A percentile compares a stretch with the other conserved stretches of the same genome.
Conservation (phyloP, 2,113 vertebrate genomes). For the Vulpes vulpes region DNA sequence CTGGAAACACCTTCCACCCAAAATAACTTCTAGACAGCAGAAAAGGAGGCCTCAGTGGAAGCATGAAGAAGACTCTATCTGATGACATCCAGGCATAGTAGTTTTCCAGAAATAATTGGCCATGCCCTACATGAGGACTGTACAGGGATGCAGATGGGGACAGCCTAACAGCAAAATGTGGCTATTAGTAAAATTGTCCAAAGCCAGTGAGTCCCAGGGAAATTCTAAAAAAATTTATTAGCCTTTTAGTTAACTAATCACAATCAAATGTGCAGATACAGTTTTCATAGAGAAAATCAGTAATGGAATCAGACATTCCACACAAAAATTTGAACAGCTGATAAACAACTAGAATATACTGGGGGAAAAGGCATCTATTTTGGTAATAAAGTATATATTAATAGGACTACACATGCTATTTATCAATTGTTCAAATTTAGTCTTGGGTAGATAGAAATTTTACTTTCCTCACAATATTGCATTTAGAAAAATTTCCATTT, state of each 20-base stretch:
- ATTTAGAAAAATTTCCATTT: neutral
- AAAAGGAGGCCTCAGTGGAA: neutral
- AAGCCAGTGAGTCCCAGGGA: neutral
- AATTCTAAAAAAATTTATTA: neutral
- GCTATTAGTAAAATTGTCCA: neutral
- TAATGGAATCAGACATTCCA: neutral
- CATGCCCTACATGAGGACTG: neutral
- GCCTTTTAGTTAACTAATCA: neutral
- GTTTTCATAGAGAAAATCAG: neutral
- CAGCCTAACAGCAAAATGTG: neutral
- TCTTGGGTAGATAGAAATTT: neutral
- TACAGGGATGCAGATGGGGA: neutral
- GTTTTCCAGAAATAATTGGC: neutral
- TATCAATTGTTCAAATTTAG: neutral
- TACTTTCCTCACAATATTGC: conserved; percentile 30
- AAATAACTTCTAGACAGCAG: neutral
- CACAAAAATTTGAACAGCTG: neutral
- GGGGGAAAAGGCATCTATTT: neutral
- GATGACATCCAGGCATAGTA: neutral
- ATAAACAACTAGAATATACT: neutral
- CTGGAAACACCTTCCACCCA: neutral
- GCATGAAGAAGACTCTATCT: neutral
- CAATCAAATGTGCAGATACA: neutral
- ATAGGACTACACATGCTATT: neutral
- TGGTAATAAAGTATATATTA: neutral